Evolutionary conservation across 2,113 vertebrate genomes (phyloP).

Genomic region (Terrapene triunguis): DNA sequence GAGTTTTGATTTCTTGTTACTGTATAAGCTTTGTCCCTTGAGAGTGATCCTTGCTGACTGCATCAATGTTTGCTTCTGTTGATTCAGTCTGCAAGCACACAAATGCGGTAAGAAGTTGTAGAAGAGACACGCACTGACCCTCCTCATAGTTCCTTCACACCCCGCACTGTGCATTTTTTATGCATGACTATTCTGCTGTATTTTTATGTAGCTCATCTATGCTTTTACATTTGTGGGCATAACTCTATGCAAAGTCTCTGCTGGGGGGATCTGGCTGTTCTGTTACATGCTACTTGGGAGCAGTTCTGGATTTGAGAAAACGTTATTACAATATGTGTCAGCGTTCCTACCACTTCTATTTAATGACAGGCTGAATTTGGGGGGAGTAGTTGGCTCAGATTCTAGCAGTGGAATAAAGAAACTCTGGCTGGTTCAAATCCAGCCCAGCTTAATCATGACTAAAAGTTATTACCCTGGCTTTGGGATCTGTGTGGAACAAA

Average conservation of each 20-base stretch:
- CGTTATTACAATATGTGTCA: rapidly evolving
- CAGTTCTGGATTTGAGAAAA: neutral
- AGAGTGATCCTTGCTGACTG: neutral
- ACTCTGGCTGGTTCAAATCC: rapidly evolving
- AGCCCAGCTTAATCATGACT: neutral
- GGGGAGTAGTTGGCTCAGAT: rapidly evolving
- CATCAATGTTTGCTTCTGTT: neutral
- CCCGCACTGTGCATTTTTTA: rapidly evolving
- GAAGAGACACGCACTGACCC: neutral
- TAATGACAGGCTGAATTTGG: neutral
- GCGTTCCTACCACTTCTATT: neutral
- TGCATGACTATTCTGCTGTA: neutral
- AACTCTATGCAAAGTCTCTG: neutral
- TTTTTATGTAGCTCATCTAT: neutral
- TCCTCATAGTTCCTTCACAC: neutral
- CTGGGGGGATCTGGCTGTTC: rapidly evolving
- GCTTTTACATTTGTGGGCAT: neutral
- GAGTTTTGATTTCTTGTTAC: neutral
- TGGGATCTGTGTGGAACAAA: neutral
- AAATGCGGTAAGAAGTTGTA: neutral
- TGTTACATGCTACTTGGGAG: neutral
- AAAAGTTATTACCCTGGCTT: neutral
- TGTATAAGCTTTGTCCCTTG: neutral
- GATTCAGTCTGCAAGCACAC: neutral
- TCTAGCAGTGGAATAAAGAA: neutral